These are phyloP conservation scores for Lysiphlebus fabarum DNA, from an alignment of 1,140 invertebrate species.

Conservation along the genomic window DNA sequence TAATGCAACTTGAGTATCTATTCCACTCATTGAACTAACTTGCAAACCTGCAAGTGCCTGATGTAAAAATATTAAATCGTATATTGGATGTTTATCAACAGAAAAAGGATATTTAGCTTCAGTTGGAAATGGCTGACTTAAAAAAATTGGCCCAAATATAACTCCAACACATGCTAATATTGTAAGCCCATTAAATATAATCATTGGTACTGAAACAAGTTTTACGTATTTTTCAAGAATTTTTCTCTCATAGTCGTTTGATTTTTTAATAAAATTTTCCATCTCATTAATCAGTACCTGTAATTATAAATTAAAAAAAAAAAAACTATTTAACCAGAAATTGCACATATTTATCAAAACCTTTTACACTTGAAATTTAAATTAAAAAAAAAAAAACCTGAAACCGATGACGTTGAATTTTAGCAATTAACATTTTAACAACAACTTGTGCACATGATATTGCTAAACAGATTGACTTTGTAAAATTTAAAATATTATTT, in stretches of 20 bases:
- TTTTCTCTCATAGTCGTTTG: conserved; percentile 5
- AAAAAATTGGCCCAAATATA: conserved; percentile 28
- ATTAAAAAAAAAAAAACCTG: conserved; percentile 19
- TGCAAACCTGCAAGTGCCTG: conserved; percentile 37
- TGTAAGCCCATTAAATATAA: conserved; percentile 13
- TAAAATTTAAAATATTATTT: conserved; percentile 15
- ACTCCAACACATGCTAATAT: conserved; percentile 24
- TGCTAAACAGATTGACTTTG: conserved; percentile 23
- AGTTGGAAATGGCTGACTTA: conserved; percentile 31
- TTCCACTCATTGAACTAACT: conserved; percentile 28
- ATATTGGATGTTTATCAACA: conserved; percentile 26
- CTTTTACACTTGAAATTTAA: too few relatives aligned
- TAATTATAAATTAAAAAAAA: conserved; percentile 7
- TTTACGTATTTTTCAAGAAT: conserved; percentile 27
- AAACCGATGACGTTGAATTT: conserved; percentile 16
- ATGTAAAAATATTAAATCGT: conserved; percentile 36
- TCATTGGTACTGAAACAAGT: conserved; percentile 23
- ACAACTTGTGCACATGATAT: conserved; percentile 15
- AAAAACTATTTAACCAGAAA: too few relatives aligned
- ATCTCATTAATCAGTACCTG: conserved; percentile 24
- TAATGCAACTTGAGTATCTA: conserved; percentile 34
- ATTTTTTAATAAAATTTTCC: conserved; percentile 14
- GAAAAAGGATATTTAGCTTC: conserved; percentile 41
- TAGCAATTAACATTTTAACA: conserved; percentile 23
- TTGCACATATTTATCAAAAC: too few relatives aligned